phyloP scores from a whole-genome alignment of 2,888 invertebrate genomes.

The Lycia hirtaria region DNA sequence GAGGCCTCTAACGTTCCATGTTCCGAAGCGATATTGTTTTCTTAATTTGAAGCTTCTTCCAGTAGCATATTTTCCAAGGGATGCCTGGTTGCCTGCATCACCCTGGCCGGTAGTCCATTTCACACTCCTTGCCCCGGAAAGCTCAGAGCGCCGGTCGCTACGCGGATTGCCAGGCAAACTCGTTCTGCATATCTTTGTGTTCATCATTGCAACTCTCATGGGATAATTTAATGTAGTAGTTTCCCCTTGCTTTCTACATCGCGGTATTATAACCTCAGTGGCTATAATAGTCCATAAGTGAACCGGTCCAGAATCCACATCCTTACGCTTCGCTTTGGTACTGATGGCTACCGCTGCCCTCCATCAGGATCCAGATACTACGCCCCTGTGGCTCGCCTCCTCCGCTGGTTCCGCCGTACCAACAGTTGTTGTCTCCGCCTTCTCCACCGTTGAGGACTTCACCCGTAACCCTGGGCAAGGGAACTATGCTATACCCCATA shows the following conservation, averaged over 20 bases:
- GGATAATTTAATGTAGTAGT: constrained; percentile 21
- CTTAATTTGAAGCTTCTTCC: not conserved
- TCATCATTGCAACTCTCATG: not conserved
- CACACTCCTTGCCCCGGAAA: constrained; percentile 17
- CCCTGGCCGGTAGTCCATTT: constrained; percentile 30
- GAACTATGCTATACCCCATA: constrained; percentile 28
- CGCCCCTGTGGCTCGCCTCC: constrained; percentile 5
- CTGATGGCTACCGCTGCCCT: constrained; percentile 14
- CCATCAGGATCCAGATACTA: not conserved
- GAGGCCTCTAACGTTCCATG: not conserved
- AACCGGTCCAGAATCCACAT: constrained; percentile 7
- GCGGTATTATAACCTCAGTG: constrained; percentile 24
- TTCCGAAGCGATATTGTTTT: not conserved
- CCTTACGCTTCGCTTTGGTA: constrained; percentile 19
- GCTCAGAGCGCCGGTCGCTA: constrained; percentile 12
- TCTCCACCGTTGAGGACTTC: constrained; percentile 17
- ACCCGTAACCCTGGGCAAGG: constrained; percentile 28
- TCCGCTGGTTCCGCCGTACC: too few species aligned
- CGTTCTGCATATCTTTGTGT: too few species aligned
- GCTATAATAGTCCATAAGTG: constrained; percentile 15
- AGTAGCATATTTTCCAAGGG: constrained; percentile 4
- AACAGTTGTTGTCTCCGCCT: constrained; percentile 17
- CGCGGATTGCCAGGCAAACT: constrained; percentile 7
- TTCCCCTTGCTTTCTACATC: constrained; percentile 28
- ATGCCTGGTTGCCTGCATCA: constrained; percentile 19